Evolutionary conservation across 2,113 vertebrate genomes (phyloP).

Genomic region (Lagopus muta): DNA sequence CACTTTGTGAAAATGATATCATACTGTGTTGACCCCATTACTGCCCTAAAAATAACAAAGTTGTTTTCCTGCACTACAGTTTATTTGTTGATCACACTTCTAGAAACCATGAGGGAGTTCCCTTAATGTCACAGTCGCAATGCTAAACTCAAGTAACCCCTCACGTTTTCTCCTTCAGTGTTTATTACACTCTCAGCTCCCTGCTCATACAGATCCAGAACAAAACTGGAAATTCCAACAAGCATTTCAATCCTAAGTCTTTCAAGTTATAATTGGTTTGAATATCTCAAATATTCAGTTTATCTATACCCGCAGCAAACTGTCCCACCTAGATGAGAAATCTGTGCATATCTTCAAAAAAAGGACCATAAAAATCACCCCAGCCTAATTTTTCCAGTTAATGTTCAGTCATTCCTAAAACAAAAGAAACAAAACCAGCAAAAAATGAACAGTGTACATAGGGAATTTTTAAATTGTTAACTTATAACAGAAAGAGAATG

Average conservation of each 20-base stretch:
- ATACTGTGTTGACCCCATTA: neutral
- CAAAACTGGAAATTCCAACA: neutral
- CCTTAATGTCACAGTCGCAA: slow-evolving; percentile 2
- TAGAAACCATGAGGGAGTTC: neutral
- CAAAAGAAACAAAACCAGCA: neutral
- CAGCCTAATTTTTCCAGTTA: neutral
- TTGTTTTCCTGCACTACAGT: neutral
- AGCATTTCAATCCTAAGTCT: neutral
- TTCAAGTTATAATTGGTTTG: slow-evolving; percentile 1
- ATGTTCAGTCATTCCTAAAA: neutral
- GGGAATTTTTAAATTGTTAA: neutral
- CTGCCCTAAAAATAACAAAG: slow-evolving; percentile 25
- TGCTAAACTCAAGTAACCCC: neutral
- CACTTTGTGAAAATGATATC: neutral
- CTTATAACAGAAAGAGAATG: neutral
- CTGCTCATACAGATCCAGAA: neutral
- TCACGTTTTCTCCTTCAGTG: neutral
- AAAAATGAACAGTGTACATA: neutral
- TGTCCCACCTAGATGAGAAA: neutral
- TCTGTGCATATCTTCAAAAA: neutral
- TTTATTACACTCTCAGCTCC: neutral
- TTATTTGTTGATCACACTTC: slow-evolving; percentile 42
- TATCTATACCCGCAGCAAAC: neutral
- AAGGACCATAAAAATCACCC: neutral
- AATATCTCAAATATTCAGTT: neutral